Conservation (phyloP, 2,888 invertebrate species). For the Sceliomorpha sp. region DNA sequence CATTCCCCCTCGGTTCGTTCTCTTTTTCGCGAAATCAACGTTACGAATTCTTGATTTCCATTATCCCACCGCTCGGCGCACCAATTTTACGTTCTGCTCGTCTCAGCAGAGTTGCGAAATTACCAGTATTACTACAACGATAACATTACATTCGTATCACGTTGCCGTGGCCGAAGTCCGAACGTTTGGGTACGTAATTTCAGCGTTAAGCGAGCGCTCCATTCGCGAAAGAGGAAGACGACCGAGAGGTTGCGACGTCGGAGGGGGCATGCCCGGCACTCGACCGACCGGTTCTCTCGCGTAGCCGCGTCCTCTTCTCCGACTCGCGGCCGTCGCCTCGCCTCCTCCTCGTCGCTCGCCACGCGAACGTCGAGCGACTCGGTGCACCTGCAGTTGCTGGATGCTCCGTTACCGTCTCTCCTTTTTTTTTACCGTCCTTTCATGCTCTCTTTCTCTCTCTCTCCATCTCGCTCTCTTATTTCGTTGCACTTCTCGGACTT, state of each 20-base stretch:
- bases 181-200: too few relatives aligned
- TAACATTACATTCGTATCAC: too few relatives aligned
- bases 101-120: too few relatives aligned
- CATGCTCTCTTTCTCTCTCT: conserved; percentile 20
- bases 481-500: conserved; percentile 41
- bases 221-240: conserved; percentile 72
- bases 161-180: conserved; percentile 1
- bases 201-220: conserved; percentile 1
- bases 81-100: too few relatives aligned
- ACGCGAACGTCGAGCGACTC: conserved; percentile 77
- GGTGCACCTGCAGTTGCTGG: conserved; percentile 74
- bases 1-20: too few relatives aligned
- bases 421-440: conserved; percentile 33
- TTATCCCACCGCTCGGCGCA: too few relatives aligned
- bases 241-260: neutral
- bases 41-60: too few relatives aligned
- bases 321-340: neutral
- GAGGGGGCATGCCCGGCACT: conserved; percentile 35
- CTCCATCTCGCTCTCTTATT: conserved; percentile 35
- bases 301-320: conserved; percentile 8
- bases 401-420: conserved; percentile 33
- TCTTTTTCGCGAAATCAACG: too few relatives aligned
- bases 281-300: conserved; percentile 61
- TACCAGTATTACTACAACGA: too few relatives aligned
- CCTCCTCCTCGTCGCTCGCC: conserved; percentile 66